Evolutionary conservation across 1,140 invertebrate species (phyloP), one percentile per base, ranked within the genome.

Genomic region (Nebria ingens): DNA sequence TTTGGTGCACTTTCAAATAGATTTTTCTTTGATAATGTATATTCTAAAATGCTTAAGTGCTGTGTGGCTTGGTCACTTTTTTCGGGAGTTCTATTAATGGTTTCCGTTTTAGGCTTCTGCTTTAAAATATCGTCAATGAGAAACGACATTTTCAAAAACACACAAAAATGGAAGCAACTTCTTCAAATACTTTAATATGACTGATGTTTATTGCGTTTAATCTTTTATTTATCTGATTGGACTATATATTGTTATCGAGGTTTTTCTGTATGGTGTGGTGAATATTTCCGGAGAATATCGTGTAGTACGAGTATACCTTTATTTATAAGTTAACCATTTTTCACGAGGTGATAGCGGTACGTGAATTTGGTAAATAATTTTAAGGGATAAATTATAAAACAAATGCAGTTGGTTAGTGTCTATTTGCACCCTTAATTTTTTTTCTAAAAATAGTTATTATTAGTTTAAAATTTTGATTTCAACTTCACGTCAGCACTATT

Each of bases 61-160:
- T n/a, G n/a, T n/a, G 25, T n/a, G 25, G 25, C 25, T 34, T 34
- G n/a, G 6, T 34, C 25, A 34, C 25, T 34, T 34, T n/a, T 34
- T 34, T 6, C 25, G 25, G 6, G 25, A 34, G n/a, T 9, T 34
- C 6, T 34, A 9, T 34, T 6, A 34, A 34, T 34, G 6, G 6
- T 9, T n/a, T n/a, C 6, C 25, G 6, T n/a, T 6, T 34, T 34
- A n/a, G 25, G n/a, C 25, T 34, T 34, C 6, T 34, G 25, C 56
- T 59, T 62, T 52, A 62, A 56, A 52, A 62, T 60, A 20, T 62
- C 57, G 11, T 60, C 59, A 11, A 62, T 62, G 12, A 55, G 40
- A 40, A 62, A 62, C n/a, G 61, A 60, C 61, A 62, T 62, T 34
- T 54, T 50, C 13, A 22, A 2, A 19, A 25, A n/a, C 21, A 53